Evolutionary conservation across 53 echinoderm and acorn worm species (phyloP).

Genomic region (Paracentrotus lividus): DNA sequence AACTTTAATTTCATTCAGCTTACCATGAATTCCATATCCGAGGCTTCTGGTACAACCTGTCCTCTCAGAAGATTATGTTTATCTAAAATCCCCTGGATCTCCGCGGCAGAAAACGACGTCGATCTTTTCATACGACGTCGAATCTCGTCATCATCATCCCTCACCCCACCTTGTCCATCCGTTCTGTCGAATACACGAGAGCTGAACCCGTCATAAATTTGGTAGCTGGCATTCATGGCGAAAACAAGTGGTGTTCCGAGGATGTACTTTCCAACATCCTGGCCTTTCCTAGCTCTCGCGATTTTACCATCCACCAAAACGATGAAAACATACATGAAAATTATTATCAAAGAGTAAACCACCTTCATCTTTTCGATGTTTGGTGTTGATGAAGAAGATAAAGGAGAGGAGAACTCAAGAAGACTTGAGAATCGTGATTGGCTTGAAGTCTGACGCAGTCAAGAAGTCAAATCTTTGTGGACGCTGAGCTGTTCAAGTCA

Average conservation of each 20-base stretch:
- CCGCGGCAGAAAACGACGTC: conserved; percentile 63
- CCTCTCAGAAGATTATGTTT: conserved; percentile 81
- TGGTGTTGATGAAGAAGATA: not conserved
- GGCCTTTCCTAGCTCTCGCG: not conserved
- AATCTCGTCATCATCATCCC: conserved; percentile 30
- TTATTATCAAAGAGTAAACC: not conserved
- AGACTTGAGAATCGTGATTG: not conserved
- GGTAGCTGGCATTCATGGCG: not conserved
- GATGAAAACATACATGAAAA: not conserved
- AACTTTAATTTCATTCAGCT: too few relatives aligned
- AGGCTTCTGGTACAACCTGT: conserved; percentile 76
- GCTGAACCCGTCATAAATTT: conserved; percentile 24
- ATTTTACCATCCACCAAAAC: conserved; percentile 10
- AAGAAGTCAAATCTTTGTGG: too few relatives aligned
- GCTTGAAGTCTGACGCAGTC: not conserved
- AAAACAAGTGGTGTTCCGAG: conserved; percentile 55
- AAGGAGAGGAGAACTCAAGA: not conserved
- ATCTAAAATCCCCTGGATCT: conserved; percentile 73
- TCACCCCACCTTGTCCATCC: not conserved
- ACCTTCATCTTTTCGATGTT: not conserved
- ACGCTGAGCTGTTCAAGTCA: too few relatives aligned
- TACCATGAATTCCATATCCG: conserved; percentile 95
- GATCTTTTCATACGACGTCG: conserved; percentile 53
- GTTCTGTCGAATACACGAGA: conserved; percentile 47
- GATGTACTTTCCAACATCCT: conserved; percentile 12